Evolutionary conservation across 2,113 vertebrate genomes (phyloP), one percentile per base, ranked within the genome.

Genomic region (Neogale vison): DNA sequence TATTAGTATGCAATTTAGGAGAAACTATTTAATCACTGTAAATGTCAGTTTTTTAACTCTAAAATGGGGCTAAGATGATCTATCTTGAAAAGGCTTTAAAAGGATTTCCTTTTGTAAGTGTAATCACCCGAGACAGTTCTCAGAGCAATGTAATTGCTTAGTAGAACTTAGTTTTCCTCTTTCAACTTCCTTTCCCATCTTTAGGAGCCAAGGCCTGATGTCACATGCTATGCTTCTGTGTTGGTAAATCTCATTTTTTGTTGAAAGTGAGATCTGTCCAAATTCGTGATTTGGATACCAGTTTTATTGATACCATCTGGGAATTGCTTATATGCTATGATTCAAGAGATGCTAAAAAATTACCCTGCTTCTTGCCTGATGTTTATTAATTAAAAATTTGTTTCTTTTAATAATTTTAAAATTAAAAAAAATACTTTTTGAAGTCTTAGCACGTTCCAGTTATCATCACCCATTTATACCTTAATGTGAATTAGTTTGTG

Each of bases 371-470:
- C 4, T 29, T 93, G 74, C 26, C 12, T 34, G 15, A 31, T 93
- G 18, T 39, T n/a, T 57, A 50, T 71, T 86, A 90, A 72, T 90
- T 72, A 45, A 94, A 74, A 52, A 76, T 11, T 63, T 6, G 50
- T 52, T 85, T 39, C 1, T 90, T 93, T 86, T 31, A 91, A 79
- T 74, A 79, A 57, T 81, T 90, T 95, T 52, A 90, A 97, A 50
- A 84, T 88, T 7, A 0, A 67, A 42, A 42, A 7, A 79, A 67
- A n/a, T 47, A 88, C 0, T 63, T 88, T 10, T 88, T 85, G 23
- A 76, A 74, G 26, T 71, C 88, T 95, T 45, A 65, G 29, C 9
- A 67, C 11, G 52, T 65, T 72, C 47, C 3, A 59, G 20, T 65
- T 69, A 17, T 9, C 4, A 55, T 42, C 29, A 52, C 18, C 24